Base-by-base conservation (phyloP, 2,797 vertebrate species). In the Macropus fuliginosus region DNA sequence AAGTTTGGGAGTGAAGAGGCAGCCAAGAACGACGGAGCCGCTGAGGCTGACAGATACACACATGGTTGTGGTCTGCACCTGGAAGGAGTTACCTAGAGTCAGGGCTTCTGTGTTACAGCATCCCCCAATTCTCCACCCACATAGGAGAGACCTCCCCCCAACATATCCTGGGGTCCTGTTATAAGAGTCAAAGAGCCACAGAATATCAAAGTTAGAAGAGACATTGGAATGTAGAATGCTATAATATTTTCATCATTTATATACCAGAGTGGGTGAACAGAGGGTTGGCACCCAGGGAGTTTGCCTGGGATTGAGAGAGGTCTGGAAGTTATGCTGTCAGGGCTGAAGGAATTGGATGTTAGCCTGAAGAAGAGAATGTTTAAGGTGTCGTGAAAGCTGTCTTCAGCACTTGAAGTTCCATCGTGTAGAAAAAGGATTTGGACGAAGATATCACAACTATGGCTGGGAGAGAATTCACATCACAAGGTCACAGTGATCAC, bases 51-150 rank as follows among this genome's bases (percentile, higher is more conserved):
- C 99, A 0, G 99, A 99, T 98, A 99, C 99, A 56, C 99, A 99
- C 99, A 99, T 99, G 95, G 99, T 99, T 92, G 99, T 99, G 92
- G 99, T 99, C 98, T 99, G 99, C 59, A 99, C 99, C 99, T 99
- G 99, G 0, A 66, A 95, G 52, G 55, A 93, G 92, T 92, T 0
- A 6, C 46, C 57, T 54, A 91, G 91, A 92, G 50, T 59, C 54
- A 27, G 89, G n/a, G 24, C 54, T 14, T 13, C 90, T 29, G 0
- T 11, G 0, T 1, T 89, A 91, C 66, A 11, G 4, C 2, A 29
- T 40, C 54, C 55, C 1, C 21, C 31, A 54, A 5, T 46, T 46
- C 81, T 52, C 91, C n/a, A 55, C n/a, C 40, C 74, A 27, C 24
- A 12, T 9, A 24, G 1, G 18, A 81, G n/a, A 87, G n/a, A 81